Conservation (phyloP, 2,113 vertebrate species). For the Salvelinus namaycush region DNA sequence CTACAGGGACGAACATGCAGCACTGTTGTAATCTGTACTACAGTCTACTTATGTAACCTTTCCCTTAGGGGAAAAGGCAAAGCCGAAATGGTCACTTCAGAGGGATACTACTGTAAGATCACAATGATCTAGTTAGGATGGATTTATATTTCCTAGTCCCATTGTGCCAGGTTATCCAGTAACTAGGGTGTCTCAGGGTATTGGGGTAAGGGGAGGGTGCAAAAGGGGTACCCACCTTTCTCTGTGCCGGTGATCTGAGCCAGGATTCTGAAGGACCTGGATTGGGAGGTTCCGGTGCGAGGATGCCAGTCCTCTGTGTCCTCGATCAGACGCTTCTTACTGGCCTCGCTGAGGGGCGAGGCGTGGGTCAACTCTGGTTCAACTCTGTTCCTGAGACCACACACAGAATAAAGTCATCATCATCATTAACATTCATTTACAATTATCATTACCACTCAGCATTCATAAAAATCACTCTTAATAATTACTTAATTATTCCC, state of each 20-base stretch:
- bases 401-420: background rate
- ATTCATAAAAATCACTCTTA: background rate
- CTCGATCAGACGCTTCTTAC: constrained; percentile 94
- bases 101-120: background rate
- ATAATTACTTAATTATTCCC: background rate
- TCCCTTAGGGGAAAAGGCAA: background rate
- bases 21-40: background rate
- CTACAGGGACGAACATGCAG: background rate
- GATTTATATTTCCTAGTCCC: background rate
- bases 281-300: constrained; percentile 86
- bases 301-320: constrained; percentile 97
- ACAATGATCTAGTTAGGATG: background rate
- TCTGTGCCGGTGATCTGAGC: constrained; percentile 96
- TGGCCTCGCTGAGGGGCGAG: constrained; percentile 82
- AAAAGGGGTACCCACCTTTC: constrained; percentile 73
- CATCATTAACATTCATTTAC: no score
- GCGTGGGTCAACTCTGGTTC: constrained; percentile 78
- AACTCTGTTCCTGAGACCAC: constrained; percentile 76
- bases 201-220: background rate
- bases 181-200: background rate
- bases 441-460: background rate
- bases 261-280: constrained; percentile 94
- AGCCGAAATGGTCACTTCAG: background rate
- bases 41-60: background rate
- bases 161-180: background rate